phyloP scores from a whole-genome alignment of 2,113 vertebrate genomes.

The Tupaia tana region DNA sequence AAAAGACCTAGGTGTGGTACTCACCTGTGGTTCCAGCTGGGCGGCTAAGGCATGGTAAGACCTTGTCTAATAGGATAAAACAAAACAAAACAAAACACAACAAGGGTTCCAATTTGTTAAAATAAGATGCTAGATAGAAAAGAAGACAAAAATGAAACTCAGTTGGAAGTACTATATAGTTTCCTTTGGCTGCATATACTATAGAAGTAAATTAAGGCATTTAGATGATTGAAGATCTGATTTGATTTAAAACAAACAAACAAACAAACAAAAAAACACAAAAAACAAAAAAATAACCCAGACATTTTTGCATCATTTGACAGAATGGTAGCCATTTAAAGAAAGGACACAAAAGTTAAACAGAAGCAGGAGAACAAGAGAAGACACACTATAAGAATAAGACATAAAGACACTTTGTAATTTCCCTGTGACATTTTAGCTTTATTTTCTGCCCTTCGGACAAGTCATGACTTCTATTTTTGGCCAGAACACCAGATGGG shows the following conservation, averaged over 20 bases:
- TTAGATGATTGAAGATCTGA: background rate
- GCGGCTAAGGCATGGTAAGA: too few relatives aligned
- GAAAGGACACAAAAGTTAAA: background rate
- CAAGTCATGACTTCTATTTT: background rate
- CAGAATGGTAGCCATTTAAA: background rate
- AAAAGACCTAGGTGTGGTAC: too few relatives aligned
- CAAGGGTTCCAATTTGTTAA: fast-evolving
- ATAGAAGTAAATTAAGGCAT: background rate
- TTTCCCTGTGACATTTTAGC: fast-evolving
- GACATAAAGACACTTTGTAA: fast-evolving
- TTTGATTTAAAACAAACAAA: background rate
- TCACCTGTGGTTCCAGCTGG: too few relatives aligned
- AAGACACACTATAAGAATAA: fast-evolving
- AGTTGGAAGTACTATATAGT: background rate
- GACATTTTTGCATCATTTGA: background rate
- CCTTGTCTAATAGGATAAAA: too few relatives aligned
- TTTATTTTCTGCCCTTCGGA: background rate
- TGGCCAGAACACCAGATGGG: background rate
- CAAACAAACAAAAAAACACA: too few relatives aligned
- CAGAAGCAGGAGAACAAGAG: background rate
- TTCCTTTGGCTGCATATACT: background rate
- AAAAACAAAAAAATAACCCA: background rate
- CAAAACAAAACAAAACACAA: too few relatives aligned
- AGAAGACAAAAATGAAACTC: background rate
- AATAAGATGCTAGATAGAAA: background rate